These are phyloP conservation scores for Drosophila bocki DNA, from an alignment of 1,140 invertebrate species.

Conservation along the genomic window DNA sequence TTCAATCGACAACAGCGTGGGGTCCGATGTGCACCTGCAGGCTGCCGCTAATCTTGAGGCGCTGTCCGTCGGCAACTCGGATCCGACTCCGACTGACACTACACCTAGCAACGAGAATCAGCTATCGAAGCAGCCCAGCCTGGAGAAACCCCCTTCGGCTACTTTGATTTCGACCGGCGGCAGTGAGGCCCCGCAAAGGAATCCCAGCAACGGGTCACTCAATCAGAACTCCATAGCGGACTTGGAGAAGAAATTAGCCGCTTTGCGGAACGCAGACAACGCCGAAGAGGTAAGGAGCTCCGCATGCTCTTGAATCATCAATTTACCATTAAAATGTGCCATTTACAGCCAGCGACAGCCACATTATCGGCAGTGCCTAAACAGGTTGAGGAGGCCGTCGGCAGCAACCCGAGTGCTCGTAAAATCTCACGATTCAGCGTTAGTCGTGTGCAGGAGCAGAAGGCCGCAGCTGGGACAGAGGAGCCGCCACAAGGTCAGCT, in stretches of 20 bases:
- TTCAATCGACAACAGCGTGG: conserved; percentile 79
- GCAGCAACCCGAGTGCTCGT: conserved; percentile 50
- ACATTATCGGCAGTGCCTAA: conserved; percentile 39
- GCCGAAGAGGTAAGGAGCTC: conserved; percentile 54
- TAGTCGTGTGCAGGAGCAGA: conserved; percentile 79
- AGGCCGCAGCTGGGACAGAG: conserved; percentile 49
- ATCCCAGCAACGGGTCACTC: conserved; percentile 63
- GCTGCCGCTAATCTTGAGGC: conserved; percentile 61
- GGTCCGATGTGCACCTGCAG: conserved; percentile 71
- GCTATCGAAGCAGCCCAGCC: conserved; percentile 71
- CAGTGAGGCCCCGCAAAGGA: conserved; percentile 35
- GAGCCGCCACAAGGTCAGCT: conserved; percentile 59
- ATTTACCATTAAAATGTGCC: neutral
- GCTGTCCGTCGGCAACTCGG: conserved; percentile 19
- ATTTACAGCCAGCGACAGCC: conserved; percentile 22
- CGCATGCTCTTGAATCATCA: neutral
- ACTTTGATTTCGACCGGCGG: conserved; percentile 32
- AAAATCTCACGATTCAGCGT: conserved; percentile 84
- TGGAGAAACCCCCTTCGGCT: conserved; percentile 61
- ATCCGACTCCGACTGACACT: conserved; percentile 55
- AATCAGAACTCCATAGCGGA: conserved; percentile 81
- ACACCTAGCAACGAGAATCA: conserved; percentile 49
- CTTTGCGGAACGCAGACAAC: conserved; percentile 73
- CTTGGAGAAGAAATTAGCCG: conserved; percentile 82
- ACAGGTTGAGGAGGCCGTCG: conserved; percentile 48